These are phyloP conservation scores for Myanophis thanlyinensis DNA, from an alignment of 2,113 vertebrate genomes.

Conservation along the genomic window DNA sequence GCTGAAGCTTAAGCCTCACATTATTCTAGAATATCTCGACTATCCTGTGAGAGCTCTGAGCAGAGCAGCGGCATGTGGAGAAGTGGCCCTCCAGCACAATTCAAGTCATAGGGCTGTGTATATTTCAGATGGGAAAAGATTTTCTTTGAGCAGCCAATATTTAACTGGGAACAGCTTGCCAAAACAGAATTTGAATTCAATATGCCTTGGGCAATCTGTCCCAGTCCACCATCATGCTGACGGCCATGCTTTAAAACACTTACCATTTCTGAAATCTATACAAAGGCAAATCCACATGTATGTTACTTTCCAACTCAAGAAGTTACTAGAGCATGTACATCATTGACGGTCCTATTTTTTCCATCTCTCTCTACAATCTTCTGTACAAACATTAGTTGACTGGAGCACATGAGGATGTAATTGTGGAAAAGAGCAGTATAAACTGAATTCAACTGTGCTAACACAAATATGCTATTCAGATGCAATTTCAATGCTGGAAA, in stretches of 20 bases:
- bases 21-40: background rate
- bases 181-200: background rate
- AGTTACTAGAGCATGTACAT: background rate
- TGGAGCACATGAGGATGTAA: background rate
- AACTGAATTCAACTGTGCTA: background rate
- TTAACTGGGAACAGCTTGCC: background rate
- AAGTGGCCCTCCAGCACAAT: background rate
- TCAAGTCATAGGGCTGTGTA: background rate
- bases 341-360: background rate
- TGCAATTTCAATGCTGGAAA: background rate
- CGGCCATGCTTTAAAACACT: background rate
- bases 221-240: background rate
- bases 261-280: background rate
- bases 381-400: background rate
- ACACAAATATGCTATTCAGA: background rate
- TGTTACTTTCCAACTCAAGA: background rate
- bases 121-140: background rate
- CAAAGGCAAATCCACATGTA: background rate
- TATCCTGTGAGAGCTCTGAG: background rate
- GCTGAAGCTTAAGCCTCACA: background rate
- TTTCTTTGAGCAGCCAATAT: background rate
- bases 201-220: background rate
- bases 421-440: background rate
- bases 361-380: background rate
- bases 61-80: background rate